Evolutionary conservation across 2,888 invertebrate genomes (phyloP).

Genomic region (Protophormia terraenovae): DNA sequence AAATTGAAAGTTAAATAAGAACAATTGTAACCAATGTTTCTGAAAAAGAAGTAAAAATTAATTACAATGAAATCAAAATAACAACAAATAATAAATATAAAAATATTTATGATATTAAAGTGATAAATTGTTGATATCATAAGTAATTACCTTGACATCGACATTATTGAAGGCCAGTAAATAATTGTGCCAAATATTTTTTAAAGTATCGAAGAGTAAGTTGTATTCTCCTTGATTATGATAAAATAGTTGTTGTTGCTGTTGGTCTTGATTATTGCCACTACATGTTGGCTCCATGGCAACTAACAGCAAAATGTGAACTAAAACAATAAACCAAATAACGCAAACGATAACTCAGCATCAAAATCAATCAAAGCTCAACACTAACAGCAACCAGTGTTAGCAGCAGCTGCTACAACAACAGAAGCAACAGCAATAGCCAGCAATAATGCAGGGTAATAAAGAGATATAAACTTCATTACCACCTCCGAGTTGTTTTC

Average conservation of each 20-base stretch:
- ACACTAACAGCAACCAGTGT: constrained; percentile 45
- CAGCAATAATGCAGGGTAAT: constrained; percentile 18
- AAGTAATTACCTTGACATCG: constrained; percentile 68
- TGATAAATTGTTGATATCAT: no score
- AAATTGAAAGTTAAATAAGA: constrained; percentile 78
- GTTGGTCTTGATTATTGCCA: constrained; percentile 66
- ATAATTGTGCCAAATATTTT: constrained; percentile 77
- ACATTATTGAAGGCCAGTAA: constrained; percentile 71
- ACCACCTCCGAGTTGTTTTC: constrained; percentile 14
- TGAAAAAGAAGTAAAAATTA: constrained; percentile 65
- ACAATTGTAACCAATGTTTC: constrained; percentile 77
- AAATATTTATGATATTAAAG: background rate
- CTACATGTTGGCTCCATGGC: constrained; percentile 67
- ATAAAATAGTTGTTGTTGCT: constrained; percentile 66
- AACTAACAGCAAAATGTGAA: constrained; percentile 40
- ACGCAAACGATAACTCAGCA: constrained; percentile 16
- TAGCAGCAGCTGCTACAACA: constrained; percentile 61
- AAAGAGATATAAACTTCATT: constrained; percentile 30
- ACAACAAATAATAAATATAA: background rate
- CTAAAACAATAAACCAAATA: constrained; percentile 2
- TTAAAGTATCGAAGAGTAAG: constrained; percentile 74
- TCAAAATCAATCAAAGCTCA: constrained; percentile 32
- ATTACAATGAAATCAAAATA: background rate
- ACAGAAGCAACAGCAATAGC: constrained; percentile 68
- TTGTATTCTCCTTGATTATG: constrained; percentile 61